Base-by-base conservation (phyloP, 2,797 vertebrate species). In the Onychomys torridus region DNA sequence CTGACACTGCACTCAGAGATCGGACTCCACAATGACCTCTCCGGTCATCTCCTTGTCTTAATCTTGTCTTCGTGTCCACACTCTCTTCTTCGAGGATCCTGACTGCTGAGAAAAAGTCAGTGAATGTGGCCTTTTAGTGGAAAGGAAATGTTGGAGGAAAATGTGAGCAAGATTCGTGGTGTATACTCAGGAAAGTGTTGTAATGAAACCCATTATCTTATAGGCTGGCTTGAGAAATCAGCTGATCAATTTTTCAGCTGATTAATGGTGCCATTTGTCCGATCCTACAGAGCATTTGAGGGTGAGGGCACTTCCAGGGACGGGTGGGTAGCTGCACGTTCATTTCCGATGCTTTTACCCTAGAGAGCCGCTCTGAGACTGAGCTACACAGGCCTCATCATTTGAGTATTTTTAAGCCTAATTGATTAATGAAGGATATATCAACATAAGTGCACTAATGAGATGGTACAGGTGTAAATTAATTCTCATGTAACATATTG, bases 401-500 rank as follows among this genome's bases (percentile, higher is more conserved):
- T 82, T 49, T 89, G 37, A 93, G 32, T 59, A 65, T 61, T 86
- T 78, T 79, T 76, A 93, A 81, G 40, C n/a, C 83, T 81, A 37
- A 73, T 19, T 75, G 57, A 94, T 91, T 82, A 75, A 46, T 87
- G 19, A 69, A 3, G 32, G 3, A 10, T 77, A 14, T 4, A 77
- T 34, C 34, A 89, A 67, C 37, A 7, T 49, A 91, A 57, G 5
- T 59, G 29, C 76, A 79, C 81, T 75, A 61, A 93, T 37, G 19
- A 71, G 69, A 69, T 52, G 65, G 8, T 57, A 37, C 29, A 83
- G 40, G 46, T 73, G 2, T 63, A 21, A 55, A 73, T 89, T 90
- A 79, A 65, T 85, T 90, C 91, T 86, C 49, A 23, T 25, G 57
- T 61, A 76, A 17, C 23, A 65, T 46, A 91, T 93, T 90, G 71